phyloP scores from a whole-genome alignment of 2,113 vertebrate genomes.

The Furnarius figulus region DNA sequence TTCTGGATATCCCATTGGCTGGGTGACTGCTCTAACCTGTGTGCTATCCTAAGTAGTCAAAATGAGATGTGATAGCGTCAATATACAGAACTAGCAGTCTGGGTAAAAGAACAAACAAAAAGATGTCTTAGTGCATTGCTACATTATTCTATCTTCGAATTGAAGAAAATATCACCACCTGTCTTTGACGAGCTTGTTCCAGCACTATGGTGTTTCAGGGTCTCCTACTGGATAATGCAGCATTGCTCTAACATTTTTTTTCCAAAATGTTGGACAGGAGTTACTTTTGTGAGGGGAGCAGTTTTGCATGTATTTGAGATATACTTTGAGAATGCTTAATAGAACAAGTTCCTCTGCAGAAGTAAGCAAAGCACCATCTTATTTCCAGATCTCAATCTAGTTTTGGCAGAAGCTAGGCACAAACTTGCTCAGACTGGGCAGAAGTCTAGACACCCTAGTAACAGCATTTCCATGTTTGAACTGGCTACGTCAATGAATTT shows the following conservation, averaged over 20 bases:
- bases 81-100: not conserved
- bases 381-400: slow-evolving; percentile 20
- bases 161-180: not conserved
- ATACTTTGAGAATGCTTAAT: not conserved
- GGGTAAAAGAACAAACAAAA: not conserved
- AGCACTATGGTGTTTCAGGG: not conserved
- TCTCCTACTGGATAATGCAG: not conserved
- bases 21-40: not conserved
- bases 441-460: slow-evolving; percentile 41
- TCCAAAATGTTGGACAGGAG: not conserved
- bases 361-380: not conserved
- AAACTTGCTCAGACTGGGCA: slow-evolving; percentile 38
- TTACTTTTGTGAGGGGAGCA: not conserved
- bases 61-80: not conserved
- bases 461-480: slow-evolving; percentile 25
- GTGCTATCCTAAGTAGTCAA: not conserved
- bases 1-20: not conserved
- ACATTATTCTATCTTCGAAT: not conserved
- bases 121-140: not conserved
- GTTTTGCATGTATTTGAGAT: slow-evolving; percentile 32
- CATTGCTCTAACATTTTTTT: not conserved
- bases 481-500: not conserved
- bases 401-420: slow-evolving; percentile 28
- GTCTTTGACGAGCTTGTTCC: not conserved
- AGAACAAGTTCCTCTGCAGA: slow-evolving; percentile 53